Evolutionary conservation across 2,797 vertebrate species (phyloP).

Genomic region (Valencia hispanica): DNA sequence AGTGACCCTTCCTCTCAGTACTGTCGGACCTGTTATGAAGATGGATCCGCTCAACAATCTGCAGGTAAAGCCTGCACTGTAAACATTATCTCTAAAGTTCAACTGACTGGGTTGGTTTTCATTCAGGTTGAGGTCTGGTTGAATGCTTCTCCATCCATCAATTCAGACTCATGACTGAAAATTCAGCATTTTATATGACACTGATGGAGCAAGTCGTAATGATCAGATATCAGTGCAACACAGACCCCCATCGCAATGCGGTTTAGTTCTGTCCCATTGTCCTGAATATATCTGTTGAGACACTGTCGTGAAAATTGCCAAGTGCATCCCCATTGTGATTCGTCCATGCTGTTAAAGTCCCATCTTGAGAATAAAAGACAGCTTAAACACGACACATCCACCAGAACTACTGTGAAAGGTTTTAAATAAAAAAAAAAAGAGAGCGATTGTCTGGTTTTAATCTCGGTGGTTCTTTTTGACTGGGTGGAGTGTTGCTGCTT

Average conservation of each 20-base stretch:
- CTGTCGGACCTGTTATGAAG: conserved; percentile 95
- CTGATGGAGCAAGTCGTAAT: background rate
- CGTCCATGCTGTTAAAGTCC: conserved; percentile 30
- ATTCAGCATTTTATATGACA: background rate
- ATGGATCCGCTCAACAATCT: conserved; percentile 98
- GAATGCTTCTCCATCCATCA: background rate
- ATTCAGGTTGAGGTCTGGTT: background rate
- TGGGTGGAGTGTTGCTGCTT: conserved; percentile 26
- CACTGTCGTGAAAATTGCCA: background rate
- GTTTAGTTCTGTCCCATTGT: background rate
- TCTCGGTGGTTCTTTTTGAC: conserved; percentile 51
- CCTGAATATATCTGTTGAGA: conserved; percentile 4
- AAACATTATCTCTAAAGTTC: background rate
- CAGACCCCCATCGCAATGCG: background rate
- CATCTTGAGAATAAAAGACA: conserved; percentile 19
- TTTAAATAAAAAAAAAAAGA: conserved; percentile 15
- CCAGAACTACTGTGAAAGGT: conserved; percentile 20
- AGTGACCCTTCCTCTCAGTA: conserved; percentile 90
- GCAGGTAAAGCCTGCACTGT: conserved; percentile 81
- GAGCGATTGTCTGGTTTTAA: conserved; percentile 36
- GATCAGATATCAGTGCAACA: background rate
- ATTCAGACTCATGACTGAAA: background rate
- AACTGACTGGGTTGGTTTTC: background rate
- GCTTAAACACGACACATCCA: conserved; percentile 30
- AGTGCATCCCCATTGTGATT: conserved; percentile 10